phyloP scores from a whole-genome alignment of 2,113 vertebrate species.

The Aythya baeri region DNA sequence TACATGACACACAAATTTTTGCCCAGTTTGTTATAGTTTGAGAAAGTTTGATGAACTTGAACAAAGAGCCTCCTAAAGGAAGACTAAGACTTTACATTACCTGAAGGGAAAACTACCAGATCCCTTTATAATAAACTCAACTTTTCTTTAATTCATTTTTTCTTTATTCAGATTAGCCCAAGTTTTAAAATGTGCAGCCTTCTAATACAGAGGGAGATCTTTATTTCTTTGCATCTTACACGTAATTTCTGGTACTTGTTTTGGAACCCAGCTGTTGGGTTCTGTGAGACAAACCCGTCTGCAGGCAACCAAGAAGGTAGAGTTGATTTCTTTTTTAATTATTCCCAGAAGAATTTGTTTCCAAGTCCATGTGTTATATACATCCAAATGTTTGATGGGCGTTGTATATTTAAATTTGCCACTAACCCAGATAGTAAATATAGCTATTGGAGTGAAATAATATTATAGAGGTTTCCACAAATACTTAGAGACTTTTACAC shows the following conservation, averaged over 20 bases:
- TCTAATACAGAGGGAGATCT: neutral
- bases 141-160: neutral
- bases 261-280: neutral
- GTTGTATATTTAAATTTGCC: neutral
- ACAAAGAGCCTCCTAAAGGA: neutral
- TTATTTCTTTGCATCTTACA: neutral
- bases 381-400: neutral
- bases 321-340: neutral
- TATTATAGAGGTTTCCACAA: neutral
- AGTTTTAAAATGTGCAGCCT: neutral
- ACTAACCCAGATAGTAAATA: neutral
- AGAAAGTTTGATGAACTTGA: neutral
- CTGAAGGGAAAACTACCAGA: neutral
- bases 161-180: neutral
- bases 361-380: neutral
- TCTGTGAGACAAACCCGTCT: neutral
- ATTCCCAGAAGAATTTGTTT: neutral
- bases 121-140: neutral
- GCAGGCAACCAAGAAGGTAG: neutral
- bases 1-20: neutral
- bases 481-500: neutral
- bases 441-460: neutral
- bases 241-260: neutral
- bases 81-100: neutral
- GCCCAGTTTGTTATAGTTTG: neutral